Percentiles rank a stretch among this genome's conserved stretches.
These are phyloP conservation scores for Tenthredo mesomela DNA, from an alignment of 2,888 invertebrate genomes.

Conservation along the genomic window DNA sequence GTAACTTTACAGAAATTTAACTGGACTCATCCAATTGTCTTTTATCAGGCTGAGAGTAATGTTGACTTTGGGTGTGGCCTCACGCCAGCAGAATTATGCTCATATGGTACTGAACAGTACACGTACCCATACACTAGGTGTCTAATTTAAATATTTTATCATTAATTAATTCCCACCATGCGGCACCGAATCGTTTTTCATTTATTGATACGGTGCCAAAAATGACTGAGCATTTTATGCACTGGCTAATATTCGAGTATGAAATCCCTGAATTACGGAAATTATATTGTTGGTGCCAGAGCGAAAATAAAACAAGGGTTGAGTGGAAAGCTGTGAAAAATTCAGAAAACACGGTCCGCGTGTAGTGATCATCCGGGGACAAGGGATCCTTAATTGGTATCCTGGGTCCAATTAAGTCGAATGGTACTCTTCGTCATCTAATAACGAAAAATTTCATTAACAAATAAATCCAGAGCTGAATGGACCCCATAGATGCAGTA, in stretches of 20 bases:
- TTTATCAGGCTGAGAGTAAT: not conserved
- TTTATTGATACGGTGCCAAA: not conserved
- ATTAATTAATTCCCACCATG: not conserved
- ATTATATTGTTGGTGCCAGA: not conserved
- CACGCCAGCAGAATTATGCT: not conserved
- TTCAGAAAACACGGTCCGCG: not conserved
- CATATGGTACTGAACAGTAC: not conserved
- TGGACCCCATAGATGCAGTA: not conserved
- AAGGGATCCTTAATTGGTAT: constrained; percentile 3
- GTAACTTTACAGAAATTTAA: not conserved
- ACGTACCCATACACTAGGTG: not conserved
- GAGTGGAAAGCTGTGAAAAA: not conserved
- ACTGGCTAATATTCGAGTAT: not conserved
- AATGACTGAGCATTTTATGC: not conserved
- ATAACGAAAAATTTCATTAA: not conserved
- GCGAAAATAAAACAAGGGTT: not conserved
- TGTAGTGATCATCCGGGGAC: not conserved
- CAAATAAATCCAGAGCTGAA: not conserved
- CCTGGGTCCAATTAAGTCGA: constrained; percentile 3
- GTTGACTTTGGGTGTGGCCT: not conserved
- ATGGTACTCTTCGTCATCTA: not conserved
- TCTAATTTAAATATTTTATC: not conserved
- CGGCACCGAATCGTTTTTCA: not conserved
- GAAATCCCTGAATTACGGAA: not conserved
- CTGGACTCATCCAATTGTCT: not conserved